Percentiles rank a stretch among this genome's conserved stretches.
Conservation (phyloP, 2,797 vertebrate species). For the Manis pentadactyla region DNA sequence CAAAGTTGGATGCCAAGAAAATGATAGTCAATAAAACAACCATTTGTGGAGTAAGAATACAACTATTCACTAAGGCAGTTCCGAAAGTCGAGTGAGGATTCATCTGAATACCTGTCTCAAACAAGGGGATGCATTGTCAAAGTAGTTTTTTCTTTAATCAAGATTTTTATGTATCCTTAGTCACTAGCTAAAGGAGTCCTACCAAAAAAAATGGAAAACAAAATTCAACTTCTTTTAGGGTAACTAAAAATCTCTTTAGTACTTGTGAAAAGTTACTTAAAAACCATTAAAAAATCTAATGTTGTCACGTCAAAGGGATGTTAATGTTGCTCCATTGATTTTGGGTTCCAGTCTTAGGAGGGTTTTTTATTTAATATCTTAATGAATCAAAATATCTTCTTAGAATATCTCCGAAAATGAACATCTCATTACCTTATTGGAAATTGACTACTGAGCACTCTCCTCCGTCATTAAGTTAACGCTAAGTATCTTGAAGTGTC, state of each 20-base stretch:
- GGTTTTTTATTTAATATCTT: conserved; percentile 77
- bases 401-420: conserved; percentile 59
- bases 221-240: neutral
- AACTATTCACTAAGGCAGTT: neutral
- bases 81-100: neutral
- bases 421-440: conserved; percentile 67
- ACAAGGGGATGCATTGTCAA: neutral
- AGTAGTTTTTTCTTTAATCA: neutral
- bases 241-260: neutral
- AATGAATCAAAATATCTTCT: conserved; percentile 71
- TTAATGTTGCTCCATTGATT: neutral
- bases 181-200: neutral
- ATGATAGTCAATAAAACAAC: conserved; percentile 79
- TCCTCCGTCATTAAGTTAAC: conserved; percentile 75
- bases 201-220: neutral
- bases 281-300: neutral
- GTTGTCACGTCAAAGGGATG: neutral
- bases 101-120: neutral
- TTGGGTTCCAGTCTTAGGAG: conserved; percentile 8
- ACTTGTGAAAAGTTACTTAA: neutral
- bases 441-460: conserved; percentile 57
- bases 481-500: conserved; percentile 73
- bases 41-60: neutral
- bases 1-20: conserved; percentile 80
- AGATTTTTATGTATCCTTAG: neutral